A percentile compares a stretch with the other conserved stretches of the same genome.
phyloP scores from a whole-genome alignment of 2,797 vertebrate species.

The Muscicapa striata region DNA sequence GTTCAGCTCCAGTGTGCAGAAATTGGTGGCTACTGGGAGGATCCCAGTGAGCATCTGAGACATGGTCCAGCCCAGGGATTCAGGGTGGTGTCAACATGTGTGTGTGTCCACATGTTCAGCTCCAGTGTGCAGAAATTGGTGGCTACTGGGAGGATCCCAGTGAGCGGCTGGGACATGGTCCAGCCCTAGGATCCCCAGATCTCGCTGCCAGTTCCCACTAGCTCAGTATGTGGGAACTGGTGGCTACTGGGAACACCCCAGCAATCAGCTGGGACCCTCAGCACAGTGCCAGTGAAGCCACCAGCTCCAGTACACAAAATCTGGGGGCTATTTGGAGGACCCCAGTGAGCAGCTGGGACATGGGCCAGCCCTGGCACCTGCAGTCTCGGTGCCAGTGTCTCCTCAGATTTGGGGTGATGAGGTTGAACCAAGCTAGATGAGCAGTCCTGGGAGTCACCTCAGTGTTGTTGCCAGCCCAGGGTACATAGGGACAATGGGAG shows the following conservation, averaged over 20 bases:
- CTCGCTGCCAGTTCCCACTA: background rate
- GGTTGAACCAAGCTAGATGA: background rate
- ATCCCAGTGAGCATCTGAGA: background rate
- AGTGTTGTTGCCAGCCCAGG: rapidly evolving
- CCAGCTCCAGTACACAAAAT: background rate
- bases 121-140: background rate
- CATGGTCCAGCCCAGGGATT: background rate
- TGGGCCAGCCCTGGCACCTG: background rate
- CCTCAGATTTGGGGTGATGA: background rate
- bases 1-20: too few relatives aligned
- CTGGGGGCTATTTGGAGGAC: background rate
- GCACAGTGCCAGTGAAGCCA: background rate
- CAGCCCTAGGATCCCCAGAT: background rate
- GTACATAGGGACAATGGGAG: background rate
- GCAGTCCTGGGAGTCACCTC: background rate
- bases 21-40: background rate
- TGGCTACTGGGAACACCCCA: background rate
- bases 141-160: background rate
- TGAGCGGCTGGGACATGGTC: rapidly evolving
- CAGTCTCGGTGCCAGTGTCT: background rate
- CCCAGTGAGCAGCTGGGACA: background rate
- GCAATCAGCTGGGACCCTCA: background rate
- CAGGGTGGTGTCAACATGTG: background rate
- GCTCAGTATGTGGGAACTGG: background rate
- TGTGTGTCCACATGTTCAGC: rapidly evolving